Evolutionary conservation across 2,113 vertebrate species (phyloP).

Genomic region (Nesoenas mayeri): DNA sequence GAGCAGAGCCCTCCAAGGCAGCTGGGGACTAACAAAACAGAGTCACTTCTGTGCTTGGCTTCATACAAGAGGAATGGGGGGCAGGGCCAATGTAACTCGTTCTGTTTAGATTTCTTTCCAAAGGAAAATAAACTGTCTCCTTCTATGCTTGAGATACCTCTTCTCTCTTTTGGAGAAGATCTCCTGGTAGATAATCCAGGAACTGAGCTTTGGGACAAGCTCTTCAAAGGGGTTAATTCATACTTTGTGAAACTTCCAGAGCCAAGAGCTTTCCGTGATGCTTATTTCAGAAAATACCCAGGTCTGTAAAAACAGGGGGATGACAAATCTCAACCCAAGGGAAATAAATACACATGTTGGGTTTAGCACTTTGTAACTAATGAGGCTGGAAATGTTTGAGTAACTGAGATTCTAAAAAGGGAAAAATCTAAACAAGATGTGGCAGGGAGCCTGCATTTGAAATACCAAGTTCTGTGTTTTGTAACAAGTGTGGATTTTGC

Average conservation of each 20-base stretch:
- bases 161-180: neutral
- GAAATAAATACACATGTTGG: neutral
- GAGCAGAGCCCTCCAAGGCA: neutral
- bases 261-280: neutral
- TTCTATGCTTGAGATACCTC: neutral
- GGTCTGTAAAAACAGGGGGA: neutral
- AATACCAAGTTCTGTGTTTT: neutral
- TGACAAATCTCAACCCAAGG: neutral
- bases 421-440: neutral
- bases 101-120: constrained; percentile 58
- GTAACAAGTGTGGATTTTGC: neutral
- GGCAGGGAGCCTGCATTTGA: neutral
- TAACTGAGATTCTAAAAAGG: neutral
- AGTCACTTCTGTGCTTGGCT: constrained; percentile 15
- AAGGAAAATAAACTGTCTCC: constrained; percentile 58
- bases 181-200: neutral
- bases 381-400: neutral
- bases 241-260: neutral
- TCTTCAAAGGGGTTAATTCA: neutral
- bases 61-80: constrained; percentile 23
- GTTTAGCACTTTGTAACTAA: neutral
- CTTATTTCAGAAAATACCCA: neutral
- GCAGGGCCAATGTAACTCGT: constrained; percentile 29
- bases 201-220: neutral
- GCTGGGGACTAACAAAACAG: neutral